Conservation (phyloP, 2,797 vertebrate species). For the Enteromius afrohamiltoni region DNA sequence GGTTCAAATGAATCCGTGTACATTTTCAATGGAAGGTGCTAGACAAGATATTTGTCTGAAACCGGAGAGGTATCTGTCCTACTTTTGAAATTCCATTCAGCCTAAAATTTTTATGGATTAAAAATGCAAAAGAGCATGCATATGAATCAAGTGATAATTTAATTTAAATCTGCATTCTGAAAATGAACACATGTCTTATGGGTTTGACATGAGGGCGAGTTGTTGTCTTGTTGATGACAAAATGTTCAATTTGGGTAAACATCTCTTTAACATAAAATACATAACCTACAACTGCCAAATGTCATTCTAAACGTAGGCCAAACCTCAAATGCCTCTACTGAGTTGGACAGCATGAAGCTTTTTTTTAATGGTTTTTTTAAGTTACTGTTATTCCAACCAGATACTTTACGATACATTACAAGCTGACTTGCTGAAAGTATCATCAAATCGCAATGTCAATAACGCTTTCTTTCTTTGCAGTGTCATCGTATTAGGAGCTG, state of each 20-base stretch:
- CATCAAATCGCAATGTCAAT: conserved; percentile 10
- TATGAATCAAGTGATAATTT: not conserved
- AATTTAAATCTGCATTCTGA: not conserved
- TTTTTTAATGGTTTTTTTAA: not conserved
- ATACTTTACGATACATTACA: not conserved
- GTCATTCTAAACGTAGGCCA: not conserved
- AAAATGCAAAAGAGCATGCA: not conserved
- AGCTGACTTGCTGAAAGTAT: not conserved
- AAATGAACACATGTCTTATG: not conserved
- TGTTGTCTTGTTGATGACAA: not conserved
- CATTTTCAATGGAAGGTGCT: not conserved
- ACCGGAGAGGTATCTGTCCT: not conserved
- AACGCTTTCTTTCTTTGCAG: conserved; percentile 19
- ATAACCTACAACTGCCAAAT: not conserved
- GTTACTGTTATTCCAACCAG: not conserved
- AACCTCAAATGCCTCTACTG: not conserved
- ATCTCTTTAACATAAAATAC: not conserved
- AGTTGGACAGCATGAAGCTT: not conserved
- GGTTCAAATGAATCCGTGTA: not conserved
- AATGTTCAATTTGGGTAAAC: not conserved
- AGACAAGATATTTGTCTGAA: not conserved
- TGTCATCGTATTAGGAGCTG: conserved; percentile 26
- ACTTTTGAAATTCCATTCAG: not conserved
- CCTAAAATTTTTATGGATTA: not conserved
- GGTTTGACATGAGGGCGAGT: not conserved